phyloP scores from a whole-genome alignment of 2,113 vertebrate genomes.

The Ellobius talpinus region DNA sequence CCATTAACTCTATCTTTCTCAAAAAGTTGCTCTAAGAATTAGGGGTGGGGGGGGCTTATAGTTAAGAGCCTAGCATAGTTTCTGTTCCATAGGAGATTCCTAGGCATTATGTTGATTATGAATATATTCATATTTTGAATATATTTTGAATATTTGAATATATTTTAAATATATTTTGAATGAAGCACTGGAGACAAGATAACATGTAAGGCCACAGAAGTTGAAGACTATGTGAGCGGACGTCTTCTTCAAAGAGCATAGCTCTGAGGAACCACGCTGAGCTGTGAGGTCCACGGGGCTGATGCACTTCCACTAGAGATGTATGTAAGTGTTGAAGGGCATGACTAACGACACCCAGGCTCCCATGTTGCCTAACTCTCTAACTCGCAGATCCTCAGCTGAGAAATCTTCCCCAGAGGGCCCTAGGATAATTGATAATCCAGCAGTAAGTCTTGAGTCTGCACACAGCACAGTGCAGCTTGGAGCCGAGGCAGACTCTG shows the following conservation, averaged over 20 bases:
- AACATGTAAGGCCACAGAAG: not conserved
- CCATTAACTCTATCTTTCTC: not conserved
- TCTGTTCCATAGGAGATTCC: not conserved
- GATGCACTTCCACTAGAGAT: not conserved
- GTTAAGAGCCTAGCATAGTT: not conserved
- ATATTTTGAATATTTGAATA: too few species aligned
- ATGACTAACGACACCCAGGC: not conserved
- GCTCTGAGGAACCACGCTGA: not conserved
- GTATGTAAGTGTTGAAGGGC: not conserved
- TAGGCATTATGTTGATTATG: not conserved
- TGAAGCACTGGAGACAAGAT: not conserved
- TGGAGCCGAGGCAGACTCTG: not conserved
- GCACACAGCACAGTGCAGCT: not conserved
- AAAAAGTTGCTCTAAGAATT: not conserved
- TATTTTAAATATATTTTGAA: too few species aligned
- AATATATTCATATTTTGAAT: not conserved
- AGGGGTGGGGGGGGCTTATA: fast-evolving
- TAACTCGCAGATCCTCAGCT: not conserved
- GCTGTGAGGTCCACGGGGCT: not conserved
- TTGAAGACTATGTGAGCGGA: fast-evolving
- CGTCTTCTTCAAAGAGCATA: not conserved
- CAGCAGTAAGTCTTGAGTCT: not conserved
- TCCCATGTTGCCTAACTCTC: not conserved
- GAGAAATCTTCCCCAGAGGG: not conserved
- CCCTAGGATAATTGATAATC: not conserved